Conservation (phyloP, 2,113 vertebrate species). For the Felis chaus region DNA sequence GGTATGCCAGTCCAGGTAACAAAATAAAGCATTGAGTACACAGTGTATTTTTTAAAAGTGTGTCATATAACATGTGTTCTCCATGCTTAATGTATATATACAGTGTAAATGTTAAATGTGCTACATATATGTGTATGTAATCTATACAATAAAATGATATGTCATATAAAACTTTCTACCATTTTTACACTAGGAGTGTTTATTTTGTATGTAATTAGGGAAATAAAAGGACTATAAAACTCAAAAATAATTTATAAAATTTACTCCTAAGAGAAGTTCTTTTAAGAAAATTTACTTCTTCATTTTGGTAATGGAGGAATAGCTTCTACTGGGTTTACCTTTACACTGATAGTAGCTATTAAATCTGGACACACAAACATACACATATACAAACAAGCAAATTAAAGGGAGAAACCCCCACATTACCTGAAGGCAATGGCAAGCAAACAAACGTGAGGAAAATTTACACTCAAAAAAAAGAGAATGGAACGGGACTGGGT, state of each 20-base stretch:
- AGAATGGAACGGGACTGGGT: background rate
- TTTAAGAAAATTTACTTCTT: background rate
- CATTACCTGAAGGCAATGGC: background rate
- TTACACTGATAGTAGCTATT: background rate
- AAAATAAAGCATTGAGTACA: background rate
- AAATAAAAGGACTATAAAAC: background rate
- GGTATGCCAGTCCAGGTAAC: no score
- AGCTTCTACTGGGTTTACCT: background rate
- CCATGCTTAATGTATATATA: background rate
- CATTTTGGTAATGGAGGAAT: background rate
- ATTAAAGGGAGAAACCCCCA: background rate
- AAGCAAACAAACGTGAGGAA: background rate
- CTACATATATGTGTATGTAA: background rate
- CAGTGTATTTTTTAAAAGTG: background rate
- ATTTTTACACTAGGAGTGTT: background rate
- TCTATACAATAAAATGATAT: background rate
- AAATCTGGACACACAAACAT: background rate
- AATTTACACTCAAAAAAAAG: background rate
- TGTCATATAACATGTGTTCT: background rate
- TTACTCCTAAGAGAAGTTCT: background rate
- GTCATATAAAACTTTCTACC: background rate
- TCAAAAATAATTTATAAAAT: background rate
- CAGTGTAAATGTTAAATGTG: background rate
- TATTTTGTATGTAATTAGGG: background rate
- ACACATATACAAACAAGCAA: background rate